Evolutionary conservation across 1,140 invertebrate species (phyloP), one percentile per base, ranked within the genome.

Genomic region (Lepidurus packardi): DNA sequence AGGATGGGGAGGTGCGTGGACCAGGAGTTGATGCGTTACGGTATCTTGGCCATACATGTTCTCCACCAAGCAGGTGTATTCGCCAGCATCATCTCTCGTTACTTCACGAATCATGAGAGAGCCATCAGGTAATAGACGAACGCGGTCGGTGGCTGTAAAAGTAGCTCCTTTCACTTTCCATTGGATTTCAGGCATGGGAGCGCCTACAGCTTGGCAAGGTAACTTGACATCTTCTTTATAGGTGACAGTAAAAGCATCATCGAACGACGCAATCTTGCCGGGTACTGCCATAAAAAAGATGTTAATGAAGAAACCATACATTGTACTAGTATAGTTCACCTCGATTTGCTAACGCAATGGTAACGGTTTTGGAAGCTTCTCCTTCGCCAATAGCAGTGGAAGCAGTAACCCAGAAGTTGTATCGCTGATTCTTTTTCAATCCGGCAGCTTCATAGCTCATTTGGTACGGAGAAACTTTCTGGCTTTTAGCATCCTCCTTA

Each of bases 321-420:
- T 47, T 4, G 16, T 7, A 13, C 9, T 7, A 10, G 16, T 34
- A 34, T 34, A 34, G 34, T 78, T 81, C 85, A 92, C 92, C 91
- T 88, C 93, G 92, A 80, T 90, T 90, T 80, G 90, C 94, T 34
- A 94, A 93, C 82, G 92, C 91, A 78, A 94, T 89, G 9, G 90
- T 90, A 47, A 94, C 93, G 76, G 92, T 92, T 82, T 94, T 92
- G 41, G 94, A 95, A 65, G 92, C 89, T 86, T 94, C 92, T 53
- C 95, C 94, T 89, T 97, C 95, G 7, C 95, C 95, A 82, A 96
- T 95, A 79, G 92, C 92, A 0, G 95, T 97, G 74, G 93, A 94
- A 53, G 94, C 94, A 13, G 94, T 96, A 0, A 97, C 94, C 94
- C 94, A 97, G 85, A 97, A 96, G 84, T 96, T 93, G 83, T 96